These are phyloP conservation scores for Erpobdella octoculata DNA, from an alignment of 2,888 invertebrate genomes.

Conservation along the genomic window DNA sequence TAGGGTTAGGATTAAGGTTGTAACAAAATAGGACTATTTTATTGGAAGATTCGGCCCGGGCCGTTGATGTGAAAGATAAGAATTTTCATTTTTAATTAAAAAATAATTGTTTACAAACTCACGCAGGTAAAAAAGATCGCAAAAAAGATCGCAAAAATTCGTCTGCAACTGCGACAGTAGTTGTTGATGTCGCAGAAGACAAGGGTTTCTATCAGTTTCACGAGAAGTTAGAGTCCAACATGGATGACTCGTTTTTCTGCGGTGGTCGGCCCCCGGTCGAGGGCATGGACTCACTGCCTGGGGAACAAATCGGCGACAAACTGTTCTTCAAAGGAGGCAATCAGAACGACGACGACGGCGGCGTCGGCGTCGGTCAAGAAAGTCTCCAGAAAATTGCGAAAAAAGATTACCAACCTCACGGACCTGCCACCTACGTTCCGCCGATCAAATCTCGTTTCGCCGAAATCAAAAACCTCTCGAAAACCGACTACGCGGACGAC, in stretches of 20 bases:
- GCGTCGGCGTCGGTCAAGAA: neutral
- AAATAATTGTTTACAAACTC: neutral
- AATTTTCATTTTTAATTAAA: too few relatives aligned
- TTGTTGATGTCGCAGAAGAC: neutral
- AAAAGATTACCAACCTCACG: neutral
- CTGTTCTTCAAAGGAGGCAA: neutral
- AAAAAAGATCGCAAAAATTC: neutral
- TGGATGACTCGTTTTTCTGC: slow-evolving; percentile 17
- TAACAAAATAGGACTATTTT: too few relatives aligned
- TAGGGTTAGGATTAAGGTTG: too few relatives aligned
- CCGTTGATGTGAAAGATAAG: too few relatives aligned
- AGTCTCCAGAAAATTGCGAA: neutral
- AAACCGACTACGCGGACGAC: neutral
- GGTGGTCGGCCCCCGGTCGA: slow-evolving; percentile 37
- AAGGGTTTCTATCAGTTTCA: neutral
- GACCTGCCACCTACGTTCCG: slow-evolving; percentile 23
- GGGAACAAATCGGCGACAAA: slow-evolving; percentile 23
- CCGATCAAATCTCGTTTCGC: slow-evolving; percentile 12
- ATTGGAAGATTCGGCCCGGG: too few relatives aligned
- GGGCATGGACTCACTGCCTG: slow-evolving; percentile 35
- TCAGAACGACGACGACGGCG: slow-evolving; percentile 6
- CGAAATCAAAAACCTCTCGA: slow-evolving; percentile 16
- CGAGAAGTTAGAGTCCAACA: neutral
- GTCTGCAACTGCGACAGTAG: too few relatives aligned
- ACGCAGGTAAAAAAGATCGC: slow-evolving; percentile 4